Conservation (phyloP, 2,113 vertebrate genomes). For the Brachyhypopomus occidentalis region DNA sequence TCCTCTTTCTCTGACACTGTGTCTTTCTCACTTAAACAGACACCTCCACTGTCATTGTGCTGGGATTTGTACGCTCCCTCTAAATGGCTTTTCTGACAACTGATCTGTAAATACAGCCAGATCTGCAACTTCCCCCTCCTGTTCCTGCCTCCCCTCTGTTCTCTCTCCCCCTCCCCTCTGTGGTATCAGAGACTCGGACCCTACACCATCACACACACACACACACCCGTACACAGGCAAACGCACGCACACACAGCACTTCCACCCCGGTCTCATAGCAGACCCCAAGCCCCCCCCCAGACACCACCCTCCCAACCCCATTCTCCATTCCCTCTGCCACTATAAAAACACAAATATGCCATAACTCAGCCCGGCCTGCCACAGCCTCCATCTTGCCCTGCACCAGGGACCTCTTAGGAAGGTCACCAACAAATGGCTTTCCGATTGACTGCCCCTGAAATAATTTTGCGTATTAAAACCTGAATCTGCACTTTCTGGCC, state of each 20-base stretch:
- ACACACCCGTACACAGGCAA: conserved; percentile 38
- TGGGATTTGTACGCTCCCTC: conserved; percentile 84
- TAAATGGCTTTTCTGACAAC: conserved; percentile 91
- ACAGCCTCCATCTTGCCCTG: conserved; percentile 97
- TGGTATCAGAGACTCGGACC: conserved; percentile 55
- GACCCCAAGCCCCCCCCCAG: background rate
- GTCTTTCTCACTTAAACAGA: conserved; percentile 74
- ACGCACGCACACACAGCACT: conserved; percentile 48
- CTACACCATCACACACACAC: conserved; percentile 45
- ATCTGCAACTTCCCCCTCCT: conserved; percentile 88
- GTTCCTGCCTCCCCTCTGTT: conserved; percentile 58
- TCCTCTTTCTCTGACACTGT: conserved; percentile 67
- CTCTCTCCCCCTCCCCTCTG: conserved; percentile 57
- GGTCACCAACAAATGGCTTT: conserved; percentile 99
- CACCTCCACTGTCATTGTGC: conserved; percentile 67
- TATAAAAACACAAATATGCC: conserved; percentile 99
- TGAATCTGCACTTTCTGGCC: conserved; percentile 99
- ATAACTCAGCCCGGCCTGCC: conserved; percentile 96
- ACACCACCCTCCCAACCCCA: conserved; percentile 67
- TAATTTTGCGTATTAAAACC: conserved; percentile 99
- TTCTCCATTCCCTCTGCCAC: conserved; percentile 87
- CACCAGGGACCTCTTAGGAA: conserved; percentile 95
- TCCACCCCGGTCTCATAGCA: conserved; percentile 13
- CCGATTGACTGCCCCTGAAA: conserved; percentile 99
- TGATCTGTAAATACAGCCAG: conserved; percentile 99